These are phyloP conservation scores for Cheilosia impressa DNA, from an alignment of 2,888 invertebrate genomes.

Conservation along the genomic window DNA sequence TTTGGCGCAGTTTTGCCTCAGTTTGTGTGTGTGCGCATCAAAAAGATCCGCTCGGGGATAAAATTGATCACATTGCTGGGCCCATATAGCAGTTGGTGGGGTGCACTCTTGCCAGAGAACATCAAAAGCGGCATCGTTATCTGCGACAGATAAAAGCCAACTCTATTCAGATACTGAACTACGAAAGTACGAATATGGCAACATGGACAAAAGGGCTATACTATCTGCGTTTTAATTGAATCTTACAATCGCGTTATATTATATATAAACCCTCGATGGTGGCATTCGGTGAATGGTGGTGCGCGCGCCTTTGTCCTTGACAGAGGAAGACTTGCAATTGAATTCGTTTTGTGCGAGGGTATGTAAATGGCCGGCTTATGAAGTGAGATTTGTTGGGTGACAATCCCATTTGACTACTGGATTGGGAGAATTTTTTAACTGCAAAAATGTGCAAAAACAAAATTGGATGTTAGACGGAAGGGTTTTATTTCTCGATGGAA, in stretches of 20 bases:
- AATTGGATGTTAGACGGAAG: too few species aligned
- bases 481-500: too few species aligned
- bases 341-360: constrained; percentile 18
- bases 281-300: constrained; percentile 28
- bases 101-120: constrained; percentile 59
- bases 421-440: neutral
- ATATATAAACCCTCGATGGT: constrained; percentile 50
- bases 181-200: constrained; percentile 73
- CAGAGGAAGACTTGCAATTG: constrained; percentile 38
- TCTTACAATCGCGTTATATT: constrained; percentile 49
- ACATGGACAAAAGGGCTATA: constrained; percentile 53
- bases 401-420: constrained; percentile 30
- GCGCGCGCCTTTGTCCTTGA: constrained; percentile 45
- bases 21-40: constrained; percentile 58
- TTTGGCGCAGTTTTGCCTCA: constrained; percentile 42
- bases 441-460: too few species aligned
- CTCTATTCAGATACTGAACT: constrained; percentile 73
- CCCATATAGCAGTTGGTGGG: constrained; percentile 57
- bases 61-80: constrained; percentile 71
- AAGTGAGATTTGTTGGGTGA: constrained; percentile 10
- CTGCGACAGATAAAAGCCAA: constrained; percentile 74
- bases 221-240: constrained; percentile 72
- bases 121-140: constrained; percentile 75
- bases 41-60: constrained; percentile 74
- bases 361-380: neutral